These are phyloP conservation scores for Gadus macrocephalus DNA, from an alignment of 2,113 vertebrate genomes.

Conservation along the genomic window DNA sequence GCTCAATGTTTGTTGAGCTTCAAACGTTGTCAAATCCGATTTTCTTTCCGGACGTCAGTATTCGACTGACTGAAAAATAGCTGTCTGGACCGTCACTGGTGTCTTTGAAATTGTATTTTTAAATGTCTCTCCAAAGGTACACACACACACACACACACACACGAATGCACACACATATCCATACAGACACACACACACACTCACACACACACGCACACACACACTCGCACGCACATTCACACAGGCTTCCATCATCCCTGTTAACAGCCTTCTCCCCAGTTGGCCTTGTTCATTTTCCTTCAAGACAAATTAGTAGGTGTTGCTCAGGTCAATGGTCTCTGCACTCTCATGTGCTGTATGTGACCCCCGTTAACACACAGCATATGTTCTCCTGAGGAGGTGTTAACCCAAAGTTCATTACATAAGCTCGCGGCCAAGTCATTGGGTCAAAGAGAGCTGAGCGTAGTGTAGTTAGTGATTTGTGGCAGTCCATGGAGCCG, in stretches of 20 bases:
- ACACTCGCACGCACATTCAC: not conserved
- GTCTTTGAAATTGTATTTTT: no score
- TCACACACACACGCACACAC: constrained; percentile 2
- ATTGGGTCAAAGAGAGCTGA: not conserved
- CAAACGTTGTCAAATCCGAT: no score
- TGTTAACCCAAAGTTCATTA: constrained; percentile 57
- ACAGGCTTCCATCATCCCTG: constrained; percentile 28
- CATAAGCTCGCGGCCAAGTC: constrained; percentile 34
- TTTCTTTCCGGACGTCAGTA: no score
- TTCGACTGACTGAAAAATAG: no score
- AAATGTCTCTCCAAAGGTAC: no score
- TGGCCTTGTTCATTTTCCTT: constrained; percentile 63
- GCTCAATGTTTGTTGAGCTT: no score
- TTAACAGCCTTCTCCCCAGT: constrained; percentile 48
- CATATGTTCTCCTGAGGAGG: constrained; percentile 55
- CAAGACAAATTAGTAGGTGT: constrained; percentile 69
- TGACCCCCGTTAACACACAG: constrained; percentile 35
- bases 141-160: no score
- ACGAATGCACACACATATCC: no score
- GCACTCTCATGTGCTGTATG: constrained; percentile 15
- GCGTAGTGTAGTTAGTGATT: not conserved
- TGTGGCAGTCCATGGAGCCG: not conserved
- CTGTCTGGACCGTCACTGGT: no score
- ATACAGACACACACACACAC: no score
- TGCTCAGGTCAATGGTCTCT: constrained; percentile 56